A percentile compares a stretch with the other conserved stretches of the same genome.
Conservation (phyloP, 2,113 vertebrate species). For the Oreochromis spilurus region DNA sequence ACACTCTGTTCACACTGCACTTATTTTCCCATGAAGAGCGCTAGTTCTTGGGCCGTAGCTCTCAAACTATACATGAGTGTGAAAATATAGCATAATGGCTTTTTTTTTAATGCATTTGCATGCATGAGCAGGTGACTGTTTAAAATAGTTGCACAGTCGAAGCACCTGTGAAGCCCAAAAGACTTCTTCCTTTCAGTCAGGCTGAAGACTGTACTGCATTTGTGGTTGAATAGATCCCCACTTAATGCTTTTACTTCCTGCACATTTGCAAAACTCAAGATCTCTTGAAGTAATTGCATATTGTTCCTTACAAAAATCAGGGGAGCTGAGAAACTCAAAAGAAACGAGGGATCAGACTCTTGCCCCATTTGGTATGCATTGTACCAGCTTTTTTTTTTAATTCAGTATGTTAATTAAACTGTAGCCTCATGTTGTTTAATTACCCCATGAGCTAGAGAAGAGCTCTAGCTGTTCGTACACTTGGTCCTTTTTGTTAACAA, state of each 20-base stretch:
- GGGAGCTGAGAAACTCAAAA: slow-evolving; percentile 1
- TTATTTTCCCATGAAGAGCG: slow-evolving; percentile 10
- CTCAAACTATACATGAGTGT: background rate
- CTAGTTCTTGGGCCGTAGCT: background rate
- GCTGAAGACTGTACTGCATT: background rate
- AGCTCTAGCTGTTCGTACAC: accelerated
- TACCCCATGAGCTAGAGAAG: background rate
- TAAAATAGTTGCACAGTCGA: background rate
- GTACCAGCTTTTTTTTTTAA: background rate
- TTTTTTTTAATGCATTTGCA: background rate
- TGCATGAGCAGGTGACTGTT: background rate
- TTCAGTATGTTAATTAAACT: background rate
- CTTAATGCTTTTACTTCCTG: background rate
- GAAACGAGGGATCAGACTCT: background rate
- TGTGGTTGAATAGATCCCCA: background rate
- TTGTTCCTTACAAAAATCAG: background rate
- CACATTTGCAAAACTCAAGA: slow-evolving; percentile 53
- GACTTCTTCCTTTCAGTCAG: background rate
- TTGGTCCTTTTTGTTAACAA: background rate
- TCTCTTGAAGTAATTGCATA: slow-evolving; percentile 43
- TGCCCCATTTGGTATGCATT: background rate
- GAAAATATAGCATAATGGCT: background rate
- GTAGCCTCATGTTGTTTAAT: background rate
- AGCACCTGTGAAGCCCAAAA: background rate
- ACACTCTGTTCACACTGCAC: background rate